Evolutionary conservation across 2,113 vertebrate genomes (phyloP), one percentile per base, ranked within the genome.

Genomic region (Solea senegalensis): DNA sequence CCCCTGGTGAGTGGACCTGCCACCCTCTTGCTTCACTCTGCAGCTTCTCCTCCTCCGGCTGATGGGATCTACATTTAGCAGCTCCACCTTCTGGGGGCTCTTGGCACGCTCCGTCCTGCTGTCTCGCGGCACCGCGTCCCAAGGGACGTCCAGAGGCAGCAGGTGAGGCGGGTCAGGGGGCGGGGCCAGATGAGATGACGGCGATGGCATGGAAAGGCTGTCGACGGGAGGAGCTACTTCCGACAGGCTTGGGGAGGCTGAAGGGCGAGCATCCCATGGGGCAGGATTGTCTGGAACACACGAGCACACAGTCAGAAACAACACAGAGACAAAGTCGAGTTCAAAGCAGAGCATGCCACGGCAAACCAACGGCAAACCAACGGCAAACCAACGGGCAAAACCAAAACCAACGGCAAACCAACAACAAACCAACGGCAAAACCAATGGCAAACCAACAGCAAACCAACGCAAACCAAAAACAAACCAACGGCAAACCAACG

Each of bases 221-320:
- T 97, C 95, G 1, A 92, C 93, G 89, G 93, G 91, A 90, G 94
- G 91, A 88, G 94, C 96, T 97, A 98, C 94, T 98, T 98, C 96
- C 95, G 95, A 94, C 96, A 97, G 93, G 87, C 95, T 94, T 96
- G 98, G 93, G 96, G 96, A 93, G 96, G 96, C 90, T 96, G 97
- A 92, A 95, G 96, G 92, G 93, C 94, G 93, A 95, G 94, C 76
- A 85, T 96, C 97, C 97, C 97, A 95, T 95, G 95, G 80, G 95
- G 87, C 74, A 94, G 95, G 92, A 90, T 95, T 96, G 95, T 98
- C 98, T 98, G 95, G 83, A 76, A 82, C 68, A 76, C 60, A 82
- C n/a, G 73, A 1, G 56, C 21, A 41, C 62, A 56, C 61, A 71
- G 73, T 88, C 53, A 83, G 8, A 27, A 67, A 41, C 3, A 7